A percentile compares a stretch with the other conserved stretches of the same genome.
phyloP scores from a whole-genome alignment of 2,797 vertebrate species.

The Cuculus canorus region DNA sequence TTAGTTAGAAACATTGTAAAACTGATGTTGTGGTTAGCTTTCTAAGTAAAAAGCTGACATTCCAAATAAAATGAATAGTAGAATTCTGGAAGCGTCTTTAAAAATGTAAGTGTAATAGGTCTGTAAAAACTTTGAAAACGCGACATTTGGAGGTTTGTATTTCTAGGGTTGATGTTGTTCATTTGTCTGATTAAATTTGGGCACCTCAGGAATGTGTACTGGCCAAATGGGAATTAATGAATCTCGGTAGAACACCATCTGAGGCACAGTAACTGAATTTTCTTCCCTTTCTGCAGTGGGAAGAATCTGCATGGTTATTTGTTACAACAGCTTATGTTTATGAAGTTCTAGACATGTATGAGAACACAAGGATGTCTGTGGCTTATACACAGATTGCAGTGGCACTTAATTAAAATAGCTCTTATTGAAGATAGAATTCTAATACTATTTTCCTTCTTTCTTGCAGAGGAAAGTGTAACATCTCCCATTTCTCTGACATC shows the following conservation, averaged over 20 bases:
- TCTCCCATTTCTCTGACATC: conserved; percentile 99
- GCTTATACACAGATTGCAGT: neutral
- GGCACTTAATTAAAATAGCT: neutral
- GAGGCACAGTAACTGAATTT: neutral
- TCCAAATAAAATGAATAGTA: fast-evolving
- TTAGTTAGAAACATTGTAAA: neutral
- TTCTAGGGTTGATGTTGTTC: neutral
- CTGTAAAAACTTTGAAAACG: neutral
- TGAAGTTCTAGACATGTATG: neutral
- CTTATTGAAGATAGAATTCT: neutral
- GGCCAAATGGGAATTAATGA: neutral
- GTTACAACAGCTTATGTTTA: neutral
- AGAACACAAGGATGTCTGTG: neutral
- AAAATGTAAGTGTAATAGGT: neutral
- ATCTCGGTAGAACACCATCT: neutral
- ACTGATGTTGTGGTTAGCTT: neutral
- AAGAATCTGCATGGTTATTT: neutral
- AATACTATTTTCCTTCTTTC: conserved; percentile 21
- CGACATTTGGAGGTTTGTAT: neutral
- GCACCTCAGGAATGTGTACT: neutral
- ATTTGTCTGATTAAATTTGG: neutral
- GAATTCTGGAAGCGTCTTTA: neutral
- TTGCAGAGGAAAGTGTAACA: conserved; percentile 97
- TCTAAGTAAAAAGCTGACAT: neutral
- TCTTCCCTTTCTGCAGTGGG: neutral